Base-by-base conservation (phyloP, 1,140 invertebrate genomes). In the Amphibalanus amphitrite region DNA sequence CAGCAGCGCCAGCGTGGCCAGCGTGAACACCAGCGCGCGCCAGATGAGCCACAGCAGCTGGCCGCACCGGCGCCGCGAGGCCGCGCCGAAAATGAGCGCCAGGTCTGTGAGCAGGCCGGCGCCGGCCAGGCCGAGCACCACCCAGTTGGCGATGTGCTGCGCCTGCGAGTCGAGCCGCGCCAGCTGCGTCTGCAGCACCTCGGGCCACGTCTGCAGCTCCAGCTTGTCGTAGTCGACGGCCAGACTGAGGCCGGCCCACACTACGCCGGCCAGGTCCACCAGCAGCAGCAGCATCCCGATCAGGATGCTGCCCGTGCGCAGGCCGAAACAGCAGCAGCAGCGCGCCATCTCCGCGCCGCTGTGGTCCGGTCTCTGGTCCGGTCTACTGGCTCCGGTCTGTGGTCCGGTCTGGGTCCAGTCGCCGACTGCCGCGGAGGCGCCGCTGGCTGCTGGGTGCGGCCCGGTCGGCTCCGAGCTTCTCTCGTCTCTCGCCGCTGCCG, bases 261-360 rank as follows among this genome's bases (percentile, higher is more conserved):
- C 28, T 3, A 67, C n/a, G n/a, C 10, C 26, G 1, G 28, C 26
- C 65, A 67, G 26, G 65, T 67, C 65, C 3, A 28, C 65, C 17
- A 74, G 71, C 73, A 74, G 71, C 26, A 70, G 70, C 29, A 74
- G 6, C 20, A 70, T 10, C 29, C 67, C 73, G 33, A 74, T 74
- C 40, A 70, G 59, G 29, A 74, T n/a, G 64, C 69, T 40, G 4
- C 69, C 73, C 15, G 71, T 67, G 29, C 73, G 59, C 23, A 74
- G 71, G 0, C 67, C 64, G 59, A 69, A 29, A 10, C 69, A 69
- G 59, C 69, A 69, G n/a, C 73, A 74, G 73, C 73, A 74, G 71
- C 26, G 29, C 25, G 67, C 29, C 25, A 73, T 67, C n/a, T 10
- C 65, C 1, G 65, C 20, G 65, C 33, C 33, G 15, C 33, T 38